Evolutionary conservation across 2,888 invertebrate genomes (phyloP).

Genomic region (Leptinotarsa peninsularis): DNA sequence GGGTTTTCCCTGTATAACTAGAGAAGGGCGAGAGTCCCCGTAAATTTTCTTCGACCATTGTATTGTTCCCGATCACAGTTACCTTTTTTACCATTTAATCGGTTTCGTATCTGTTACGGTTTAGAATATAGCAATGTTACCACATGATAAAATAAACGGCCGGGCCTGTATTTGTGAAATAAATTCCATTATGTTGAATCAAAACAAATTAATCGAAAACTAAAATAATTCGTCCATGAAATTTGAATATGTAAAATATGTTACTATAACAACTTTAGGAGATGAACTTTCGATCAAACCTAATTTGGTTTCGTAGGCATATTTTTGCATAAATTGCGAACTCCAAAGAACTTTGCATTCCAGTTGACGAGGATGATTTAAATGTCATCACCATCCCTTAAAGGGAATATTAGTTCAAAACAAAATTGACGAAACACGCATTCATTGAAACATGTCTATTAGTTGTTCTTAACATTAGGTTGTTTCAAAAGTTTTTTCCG

Average conservation of each 20-base stretch:
- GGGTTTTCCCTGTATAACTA: no score
- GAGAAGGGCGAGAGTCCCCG: no score
- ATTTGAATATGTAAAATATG: slow-evolving; percentile 14
- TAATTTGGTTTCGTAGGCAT: not conserved
- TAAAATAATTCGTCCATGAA: not conserved
- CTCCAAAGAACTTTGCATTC: slow-evolving; percentile 1
- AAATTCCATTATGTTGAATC: not conserved
- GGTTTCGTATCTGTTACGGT: no score
- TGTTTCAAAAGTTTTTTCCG: no score
- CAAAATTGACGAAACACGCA: not conserved
- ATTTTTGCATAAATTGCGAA: not conserved
- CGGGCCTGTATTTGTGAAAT: not conserved
- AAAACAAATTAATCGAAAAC: not conserved
- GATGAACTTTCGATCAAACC: slow-evolving; percentile 2
- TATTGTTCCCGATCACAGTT: no score
- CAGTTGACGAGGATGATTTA: slow-evolving; percentile 2
- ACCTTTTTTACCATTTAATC: no score
- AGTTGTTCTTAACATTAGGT: no score
- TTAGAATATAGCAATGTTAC: no score
- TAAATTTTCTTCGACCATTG: no score
- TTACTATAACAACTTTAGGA: not conserved
- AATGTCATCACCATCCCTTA: not conserved
- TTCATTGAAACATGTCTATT: no score
- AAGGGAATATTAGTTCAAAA: not conserved
- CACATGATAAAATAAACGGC: no score